phyloP scores from a whole-genome alignment of 2,888 invertebrate genomes.

The Tetragnatha montana region DNA sequence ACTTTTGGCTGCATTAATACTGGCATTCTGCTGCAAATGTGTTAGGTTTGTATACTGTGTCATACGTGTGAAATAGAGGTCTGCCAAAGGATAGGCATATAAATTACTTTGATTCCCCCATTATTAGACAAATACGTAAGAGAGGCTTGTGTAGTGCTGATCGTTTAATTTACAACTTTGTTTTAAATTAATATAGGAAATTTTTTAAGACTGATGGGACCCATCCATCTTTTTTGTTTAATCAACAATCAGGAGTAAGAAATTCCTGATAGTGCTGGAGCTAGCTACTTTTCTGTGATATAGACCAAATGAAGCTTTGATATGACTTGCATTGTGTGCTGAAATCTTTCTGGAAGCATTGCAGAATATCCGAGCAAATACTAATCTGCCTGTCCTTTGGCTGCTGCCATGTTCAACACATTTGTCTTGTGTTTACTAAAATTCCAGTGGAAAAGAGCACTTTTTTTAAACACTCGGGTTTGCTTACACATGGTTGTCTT shows the following conservation, averaged over 20 bases:
- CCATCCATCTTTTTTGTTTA: not conserved
- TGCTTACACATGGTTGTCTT: conserved; percentile 27
- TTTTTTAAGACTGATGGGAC: not conserved
- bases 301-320: conserved; percentile 7
- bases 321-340: conserved; percentile 47
- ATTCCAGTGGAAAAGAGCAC: conserved; percentile 88
- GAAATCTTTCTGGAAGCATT: conserved; percentile 31
- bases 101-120: too few species aligned
- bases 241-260: not conserved
- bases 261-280: not conserved
- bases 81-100: not conserved
- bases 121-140: too few species aligned
- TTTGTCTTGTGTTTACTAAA: conserved; percentile 92
- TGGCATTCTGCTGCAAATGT: conserved; percentile 70
- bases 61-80: not conserved
- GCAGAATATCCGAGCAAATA: conserved; percentile 3
- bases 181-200: too few species aligned
- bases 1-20: conserved; percentile 25
- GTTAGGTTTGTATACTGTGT: conserved; percentile 36
- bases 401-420: conserved; percentile 70
- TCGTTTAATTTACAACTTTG: too few species aligned
- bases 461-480: conserved; percentile 90
- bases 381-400: not conserved
- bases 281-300: conserved; percentile 24
- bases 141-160: too few species aligned